phyloP scores from a whole-genome alignment of 2,888 invertebrate genomes.

The Stenolophus ochropezus region DNA sequence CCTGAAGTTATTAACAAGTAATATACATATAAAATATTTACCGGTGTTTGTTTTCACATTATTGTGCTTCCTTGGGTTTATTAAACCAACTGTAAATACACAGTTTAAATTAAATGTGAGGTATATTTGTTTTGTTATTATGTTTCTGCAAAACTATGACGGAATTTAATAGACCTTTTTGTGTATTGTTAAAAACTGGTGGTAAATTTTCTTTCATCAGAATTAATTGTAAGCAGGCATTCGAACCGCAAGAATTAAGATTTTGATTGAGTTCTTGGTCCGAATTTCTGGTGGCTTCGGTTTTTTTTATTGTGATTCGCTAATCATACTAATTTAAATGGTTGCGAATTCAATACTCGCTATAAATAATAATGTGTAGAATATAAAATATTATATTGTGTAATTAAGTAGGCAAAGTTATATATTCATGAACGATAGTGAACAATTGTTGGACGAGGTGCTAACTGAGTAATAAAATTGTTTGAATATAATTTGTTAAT shows the following conservation, averaged over 20 bases:
- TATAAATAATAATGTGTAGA: too few species aligned
- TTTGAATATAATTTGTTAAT: too few species aligned
- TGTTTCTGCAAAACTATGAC: not conserved
- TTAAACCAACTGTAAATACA: constrained; percentile 15
- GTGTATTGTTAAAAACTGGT: not conserved
- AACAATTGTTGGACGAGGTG: too few species aligned
- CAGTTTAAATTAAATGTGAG: constrained; percentile 33
- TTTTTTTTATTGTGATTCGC: not conserved
- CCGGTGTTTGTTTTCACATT: constrained; percentile 30
- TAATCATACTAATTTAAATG: too few species aligned
- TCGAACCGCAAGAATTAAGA: too few species aligned
- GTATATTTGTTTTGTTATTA: not conserved
- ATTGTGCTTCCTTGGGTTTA: constrained; percentile 19
- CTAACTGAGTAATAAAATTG: too few species aligned
- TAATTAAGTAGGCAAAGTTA: too few species aligned
- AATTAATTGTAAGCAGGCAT: too few species aligned
- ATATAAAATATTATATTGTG: too few species aligned
- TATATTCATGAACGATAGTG: too few species aligned
- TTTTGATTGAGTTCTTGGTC: not conserved
- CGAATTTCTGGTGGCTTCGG: not conserved
- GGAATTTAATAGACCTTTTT: not conserved
- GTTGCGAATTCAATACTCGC: too few species aligned
- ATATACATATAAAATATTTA: not conserved
- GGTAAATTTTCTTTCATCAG: too few species aligned
- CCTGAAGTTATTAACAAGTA: constrained; percentile 14